Conservation (phyloP, 2,888 invertebrate genomes). For the Mesorhabditis belari region DNA sequence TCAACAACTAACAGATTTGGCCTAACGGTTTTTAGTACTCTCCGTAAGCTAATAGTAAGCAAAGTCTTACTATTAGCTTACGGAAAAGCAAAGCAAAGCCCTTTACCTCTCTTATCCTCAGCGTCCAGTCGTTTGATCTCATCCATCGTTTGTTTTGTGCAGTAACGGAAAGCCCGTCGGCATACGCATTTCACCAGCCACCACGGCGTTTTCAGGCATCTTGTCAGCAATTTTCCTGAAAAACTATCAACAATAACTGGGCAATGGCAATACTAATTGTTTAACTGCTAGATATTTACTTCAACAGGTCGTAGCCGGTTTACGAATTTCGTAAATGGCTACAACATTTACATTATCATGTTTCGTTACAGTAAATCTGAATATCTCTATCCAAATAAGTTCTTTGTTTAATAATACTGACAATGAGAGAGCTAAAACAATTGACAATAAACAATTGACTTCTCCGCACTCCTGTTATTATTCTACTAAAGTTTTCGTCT, state of each 20-base stretch:
- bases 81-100: not conserved
- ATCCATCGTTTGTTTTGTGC: conserved; percentile 45
- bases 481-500: no score
- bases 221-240: conserved; percentile 45
- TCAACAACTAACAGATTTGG: no score
- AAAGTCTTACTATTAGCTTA: not conserved
- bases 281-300: no score
- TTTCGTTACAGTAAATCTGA: no score
- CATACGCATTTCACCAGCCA: conserved; percentile 44
- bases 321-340: not conserved
- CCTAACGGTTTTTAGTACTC: no score
- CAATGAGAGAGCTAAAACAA: no score
- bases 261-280: not conserved
- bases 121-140: conserved; percentile 42
- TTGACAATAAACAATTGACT: no score
- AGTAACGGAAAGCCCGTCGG: conserved; percentile 44
- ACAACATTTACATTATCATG: no score
- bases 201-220: conserved; percentile 46
- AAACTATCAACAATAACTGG: not conserved
- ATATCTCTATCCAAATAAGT: no score
- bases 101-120: conserved; percentile 36
- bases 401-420: no score
- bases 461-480: no score
- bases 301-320: no score
- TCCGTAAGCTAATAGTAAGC: not conserved